These are phyloP conservation scores for Pentamera pediparva DNA, from an alignment of 53 echinoderm and acorn worm genomes.

Conservation along the genomic window DNA sequence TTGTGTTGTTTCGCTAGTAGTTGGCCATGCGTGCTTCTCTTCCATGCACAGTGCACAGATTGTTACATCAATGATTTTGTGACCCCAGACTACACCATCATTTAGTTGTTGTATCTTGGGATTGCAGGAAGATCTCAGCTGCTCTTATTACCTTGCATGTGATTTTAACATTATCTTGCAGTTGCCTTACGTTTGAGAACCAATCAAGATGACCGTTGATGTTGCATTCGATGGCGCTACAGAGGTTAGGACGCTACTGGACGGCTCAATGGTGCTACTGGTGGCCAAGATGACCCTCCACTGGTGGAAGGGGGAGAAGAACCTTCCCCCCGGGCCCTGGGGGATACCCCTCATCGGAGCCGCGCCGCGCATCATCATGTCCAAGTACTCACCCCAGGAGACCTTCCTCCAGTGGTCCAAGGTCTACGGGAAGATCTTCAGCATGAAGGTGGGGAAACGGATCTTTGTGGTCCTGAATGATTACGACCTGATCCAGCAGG, in stretches of 20 bases:
- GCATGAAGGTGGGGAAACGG: slow-evolving; percentile 6
- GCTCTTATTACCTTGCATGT: no score
- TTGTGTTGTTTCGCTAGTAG: no score
- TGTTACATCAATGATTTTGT: no score
- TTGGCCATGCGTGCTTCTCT: no score
- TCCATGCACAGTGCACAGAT: no score
- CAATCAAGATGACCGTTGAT: no score
- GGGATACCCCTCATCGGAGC: slow-evolving; percentile 36
- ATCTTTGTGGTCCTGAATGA: slow-evolving; percentile 32
- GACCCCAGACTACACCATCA: no score
- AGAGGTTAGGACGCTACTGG: not conserved
- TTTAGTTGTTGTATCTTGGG: no score
- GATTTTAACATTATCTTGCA: no score
- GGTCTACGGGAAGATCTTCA: slow-evolving; percentile 39
- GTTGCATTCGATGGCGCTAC: not conserved
- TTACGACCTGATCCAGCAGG: slow-evolving; percentile 10
- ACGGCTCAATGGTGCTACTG: not conserved
- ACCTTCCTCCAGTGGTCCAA: slow-evolving; percentile 39
- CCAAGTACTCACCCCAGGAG: slow-evolving; percentile 4
- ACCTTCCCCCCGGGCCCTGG: slow-evolving; percentile 44
- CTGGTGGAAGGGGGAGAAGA: slow-evolving; percentile 16
- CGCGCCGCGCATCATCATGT: slow-evolving; percentile 13
- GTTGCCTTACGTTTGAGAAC: no score
- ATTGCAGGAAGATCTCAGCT: no score
- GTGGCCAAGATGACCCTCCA: not conserved